phyloP scores from a whole-genome alignment of 1,140 invertebrate species.

The Popillia japonica region DNA sequence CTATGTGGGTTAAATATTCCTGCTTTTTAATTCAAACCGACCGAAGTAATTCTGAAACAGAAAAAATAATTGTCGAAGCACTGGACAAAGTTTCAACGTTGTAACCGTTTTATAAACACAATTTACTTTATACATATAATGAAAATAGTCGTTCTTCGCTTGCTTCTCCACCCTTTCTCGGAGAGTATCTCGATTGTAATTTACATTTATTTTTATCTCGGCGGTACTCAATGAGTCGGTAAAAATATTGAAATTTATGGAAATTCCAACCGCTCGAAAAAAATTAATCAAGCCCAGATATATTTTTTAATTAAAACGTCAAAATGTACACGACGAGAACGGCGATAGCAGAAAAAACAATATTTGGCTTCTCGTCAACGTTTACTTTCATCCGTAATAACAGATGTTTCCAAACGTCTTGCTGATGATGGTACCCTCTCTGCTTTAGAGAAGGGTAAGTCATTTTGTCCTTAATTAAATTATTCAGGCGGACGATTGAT shows the following conservation, averaged over 20 bases:
- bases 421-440: not conserved
- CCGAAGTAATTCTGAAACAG: not conserved
- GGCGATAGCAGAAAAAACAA: not conserved
- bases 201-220: not conserved
- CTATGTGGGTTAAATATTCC: not conserved
- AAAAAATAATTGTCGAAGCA: conserved; percentile 3
- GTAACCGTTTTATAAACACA: conserved; percentile 11
- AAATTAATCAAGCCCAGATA: conserved; percentile 8
- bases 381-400: not conserved
- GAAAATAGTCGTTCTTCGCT: not conserved
- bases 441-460: not conserved
- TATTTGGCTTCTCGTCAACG: not conserved
- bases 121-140: conserved; percentile 9
- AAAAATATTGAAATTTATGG: conserved; percentile 19
- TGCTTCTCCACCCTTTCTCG: not conserved
- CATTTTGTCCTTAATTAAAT: not conserved
- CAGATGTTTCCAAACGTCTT: not conserved
- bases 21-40: not conserved
- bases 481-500: too few relatives aligned
- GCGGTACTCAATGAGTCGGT: conserved; percentile 1
- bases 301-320: conserved; percentile 19
- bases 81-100: not conserved
- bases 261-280: conserved; percentile 8
- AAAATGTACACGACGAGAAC: not conserved
- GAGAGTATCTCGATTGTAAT: not conserved